Evolutionary conservation across 2,113 vertebrate species (phyloP), one percentile per base, ranked within the genome.

Genomic region (Bostrychus sinensis): DNA sequence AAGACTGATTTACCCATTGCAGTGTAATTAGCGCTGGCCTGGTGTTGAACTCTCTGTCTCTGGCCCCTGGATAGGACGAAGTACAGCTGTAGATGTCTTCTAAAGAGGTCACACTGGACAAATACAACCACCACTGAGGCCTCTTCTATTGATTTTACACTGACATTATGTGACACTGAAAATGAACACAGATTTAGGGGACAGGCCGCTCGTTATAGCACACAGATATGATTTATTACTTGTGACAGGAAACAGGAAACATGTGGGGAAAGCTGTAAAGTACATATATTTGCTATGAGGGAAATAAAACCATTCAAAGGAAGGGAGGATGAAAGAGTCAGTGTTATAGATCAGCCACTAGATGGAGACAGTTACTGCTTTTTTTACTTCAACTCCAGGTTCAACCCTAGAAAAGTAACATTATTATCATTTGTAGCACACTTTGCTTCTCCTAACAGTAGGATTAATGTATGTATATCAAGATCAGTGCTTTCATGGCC

Each of bases 361-460:
- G 88, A 88, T 78, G 86, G 86, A 66, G 80, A 84, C 73, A 74
- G 78, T 53, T 41, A 20, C 56, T 72, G 48, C 41, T 37, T 43
- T 78, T 74, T 69, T n/a, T n/a, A n/a, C n/a, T n/a, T n/a, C n/a
- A n/a, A 20, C 23, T 1, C 25, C 45, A 0, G 5, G 8, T 32
- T 32, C 8, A 32, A 7, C 30, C n/a, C n/a, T n/a, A n/a, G n/a
- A n/a, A n/a, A n/a, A n/a, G n/a, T n/a, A n/a, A n/a, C n/a, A n/a
- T n/a, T n/a, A n/a, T n/a, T n/a, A n/a, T n/a, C n/a, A n/a, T n/a
- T n/a, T n/a, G n/a, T n/a, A n/a, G n/a, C n/a, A n/a, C n/a, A n/a
- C n/a, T n/a, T n/a, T n/a, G n/a, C n/a, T n/a, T n/a, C n/a, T n/a
- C n/a, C n/a, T n/a, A n/a, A n/a, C n/a, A n/a, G n/a, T n/a, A n/a